Percentiles rank a stretch among this genome's conserved stretches.
phyloP scores from a whole-genome alignment of 2,888 invertebrate genomes.

The Aromia moschata region DNA sequence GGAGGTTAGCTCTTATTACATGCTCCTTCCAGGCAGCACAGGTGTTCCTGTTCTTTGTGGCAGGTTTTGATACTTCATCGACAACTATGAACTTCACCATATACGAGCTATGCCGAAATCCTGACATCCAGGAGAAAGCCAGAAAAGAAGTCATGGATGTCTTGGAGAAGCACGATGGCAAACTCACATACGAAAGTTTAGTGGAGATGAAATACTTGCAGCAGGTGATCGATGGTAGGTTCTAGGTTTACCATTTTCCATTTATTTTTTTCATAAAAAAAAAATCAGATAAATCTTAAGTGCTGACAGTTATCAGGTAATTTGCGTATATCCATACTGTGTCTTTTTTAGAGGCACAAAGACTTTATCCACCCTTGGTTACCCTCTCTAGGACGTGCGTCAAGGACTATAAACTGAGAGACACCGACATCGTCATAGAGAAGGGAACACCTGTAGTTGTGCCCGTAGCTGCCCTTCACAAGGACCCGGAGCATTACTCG shows the following conservation, averaged over 20 bases:
- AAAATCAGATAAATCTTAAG: no score
- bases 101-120: slow-evolving; percentile 36
- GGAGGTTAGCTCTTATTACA: no score
- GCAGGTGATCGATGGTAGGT: slow-evolving; percentile 41
- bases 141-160: slow-evolving; percentile 37
- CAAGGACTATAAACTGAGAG: slow-evolving; percentile 43
- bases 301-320: no score
- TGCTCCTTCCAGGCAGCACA: not conserved
- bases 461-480: slow-evolving; percentile 52
- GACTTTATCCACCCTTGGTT: slow-evolving; percentile 53
- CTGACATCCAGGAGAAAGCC: slow-evolving; percentile 37
- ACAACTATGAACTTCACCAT: slow-evolving; percentile 40
- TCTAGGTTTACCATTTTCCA: no score
- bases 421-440: slow-evolving; percentile 38
- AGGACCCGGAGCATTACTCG: slow-evolving; percentile 53
- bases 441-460: slow-evolving; percentile 52
- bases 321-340: slow-evolving; percentile 7
- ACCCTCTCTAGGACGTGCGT: slow-evolving; percentile 40
- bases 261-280: no score
- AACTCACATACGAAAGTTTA: slow-evolving; percentile 41
- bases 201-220: slow-evolving; percentile 40
- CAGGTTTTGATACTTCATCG: slow-evolving; percentile 43
- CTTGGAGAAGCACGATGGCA: slow-evolving; percentile 29
- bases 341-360: slow-evolving; percentile 37
- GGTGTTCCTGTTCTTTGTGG: slow-evolving; percentile 24